Evolutionary conservation across 2,888 invertebrate genomes (phyloP), one percentile per base, ranked within the genome.

Genomic region (Amblyteles armatorius): DNA sequence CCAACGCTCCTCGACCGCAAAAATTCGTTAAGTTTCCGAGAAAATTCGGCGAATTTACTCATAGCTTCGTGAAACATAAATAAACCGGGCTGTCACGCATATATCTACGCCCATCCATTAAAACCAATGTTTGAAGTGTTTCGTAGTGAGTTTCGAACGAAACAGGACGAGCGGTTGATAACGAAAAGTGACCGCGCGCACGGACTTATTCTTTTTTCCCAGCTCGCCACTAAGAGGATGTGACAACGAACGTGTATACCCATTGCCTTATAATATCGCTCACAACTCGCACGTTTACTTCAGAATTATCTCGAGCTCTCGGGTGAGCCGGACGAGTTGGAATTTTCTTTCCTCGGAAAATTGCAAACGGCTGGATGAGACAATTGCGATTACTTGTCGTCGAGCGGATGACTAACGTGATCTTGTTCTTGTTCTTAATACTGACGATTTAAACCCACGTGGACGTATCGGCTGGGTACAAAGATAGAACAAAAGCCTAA

Each of bases 121-220:
- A 22, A 36, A 22, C 13, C 11, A 65, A 48, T 48, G 69, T n/a
- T 50, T 50, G 16, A 16, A 60, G 33, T 36, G 68, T 13, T 79
- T 22, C 22, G 55, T 26, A 16, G 40, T 48, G 85, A 82, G 83
- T 82, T 40, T 68, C 44, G 67, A 83, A 87, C 36, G 63, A 83
- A 87, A 90, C 87, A 90, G 89, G 90, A 90, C 86, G 88, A 84
- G 73, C 69, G 33, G 83, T 78, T 85, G 90, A 90, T 90, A 85
- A 90, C 84, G 90, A 90, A 90, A 85, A 90, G 79, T 69, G 71
- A 88, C 87, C 88, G 79, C 87, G 80, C 69, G 77, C 86, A 79
- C 69, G 26, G 72, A 82, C 78, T 73, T 82, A 57, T 76, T 79
- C 50, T 77, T 79, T 77, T 71, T 71, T 85, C 71, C 76, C 72